Percentiles rank a stretch among this genome's conserved stretches.
Conservation (phyloP, 2,888 invertebrate species). For the Cacoxenus indagator region DNA sequence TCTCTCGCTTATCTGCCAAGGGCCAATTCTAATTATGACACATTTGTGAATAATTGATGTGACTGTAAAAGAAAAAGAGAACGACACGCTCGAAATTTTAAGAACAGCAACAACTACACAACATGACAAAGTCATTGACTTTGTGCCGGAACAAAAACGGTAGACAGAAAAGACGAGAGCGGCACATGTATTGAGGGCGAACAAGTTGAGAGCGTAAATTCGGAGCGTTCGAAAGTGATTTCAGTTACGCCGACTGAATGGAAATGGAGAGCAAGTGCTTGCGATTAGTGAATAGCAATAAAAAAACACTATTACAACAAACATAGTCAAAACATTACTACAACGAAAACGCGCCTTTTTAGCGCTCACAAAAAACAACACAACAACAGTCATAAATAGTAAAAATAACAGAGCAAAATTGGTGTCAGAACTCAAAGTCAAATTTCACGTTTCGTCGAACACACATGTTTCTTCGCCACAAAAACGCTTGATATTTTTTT, state of each 20-base stretch:
- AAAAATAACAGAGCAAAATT: background rate
- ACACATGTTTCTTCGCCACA: background rate
- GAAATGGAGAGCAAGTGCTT: background rate
- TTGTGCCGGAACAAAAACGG: background rate
- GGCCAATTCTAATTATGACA: slow-evolving; percentile 1
- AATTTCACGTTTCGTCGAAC: background rate
- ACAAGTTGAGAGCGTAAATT: background rate
- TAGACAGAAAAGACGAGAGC: background rate
- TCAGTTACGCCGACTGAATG: background rate
- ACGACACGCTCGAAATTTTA: background rate
- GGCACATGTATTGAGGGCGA: background rate
- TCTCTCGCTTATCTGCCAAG: background rate
- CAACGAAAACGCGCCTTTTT: background rate
- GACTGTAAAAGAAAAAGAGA: background rate
- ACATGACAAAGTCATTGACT: too few species aligned
- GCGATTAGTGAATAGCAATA: background rate
- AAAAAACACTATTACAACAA: slow-evolving; percentile 3
- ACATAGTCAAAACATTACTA: background rate
- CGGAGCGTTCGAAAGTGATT: background rate
- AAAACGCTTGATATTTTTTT: background rate
- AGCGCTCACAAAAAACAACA: background rate
- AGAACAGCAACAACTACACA: background rate
- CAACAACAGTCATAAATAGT: background rate
- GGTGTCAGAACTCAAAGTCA: slow-evolving; percentile 12
- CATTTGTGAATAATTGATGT: background rate